Evolutionary conservation across 2,888 invertebrate species (phyloP), one percentile per base, ranked within the genome.

Genomic region (Diaperis boleti): DNA sequence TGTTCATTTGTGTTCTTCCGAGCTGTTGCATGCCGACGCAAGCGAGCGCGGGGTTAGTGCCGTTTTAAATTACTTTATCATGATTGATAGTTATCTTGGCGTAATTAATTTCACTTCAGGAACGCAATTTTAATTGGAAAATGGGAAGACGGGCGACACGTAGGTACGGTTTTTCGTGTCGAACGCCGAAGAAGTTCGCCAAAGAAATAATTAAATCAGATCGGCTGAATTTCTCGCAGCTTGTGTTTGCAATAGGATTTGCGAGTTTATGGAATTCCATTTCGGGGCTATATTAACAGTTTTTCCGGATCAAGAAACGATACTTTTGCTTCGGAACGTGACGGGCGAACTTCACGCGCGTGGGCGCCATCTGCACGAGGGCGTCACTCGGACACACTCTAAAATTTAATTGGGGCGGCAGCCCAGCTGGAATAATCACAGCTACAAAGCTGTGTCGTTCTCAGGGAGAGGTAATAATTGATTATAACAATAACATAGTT

Each of bases 131-230:
- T 39, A 39, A 52, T 52, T 37, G 49, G 26, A 52, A 42, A 26
- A 42, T 8, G 20, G n/a, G 20, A 10, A 10, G 49, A 33, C 37
- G n/a, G 52, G 22, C 22, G 29, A 42, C 54, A 54, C 54, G 54
- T 54, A 54, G 10, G 39, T 26, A 13, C 17, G 8, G 17, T 54
- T 54, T 54, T 54, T 54, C 7, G 17, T n/a, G 29, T 13, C n/a
- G 4, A 45, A 45, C 26, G 22, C 26, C 18, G 33, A 35, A 33
- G 20, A 54, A 54, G 11, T 41, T 54, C 45, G 18, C 14, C 11
- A 11, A 18, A 33, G 47, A 37, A 57, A 57, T 57, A 57, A 57
- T 47, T 57, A 57, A 57, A 57, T 57, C 57, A 57, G 31, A 37
- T 31, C 45, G 45, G 26, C 14, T 42, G 57, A 57, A 57, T 45